Conservation (phyloP, 1,140 invertebrate genomes). For the Trachymyrmex septentrionalis region DNA sequence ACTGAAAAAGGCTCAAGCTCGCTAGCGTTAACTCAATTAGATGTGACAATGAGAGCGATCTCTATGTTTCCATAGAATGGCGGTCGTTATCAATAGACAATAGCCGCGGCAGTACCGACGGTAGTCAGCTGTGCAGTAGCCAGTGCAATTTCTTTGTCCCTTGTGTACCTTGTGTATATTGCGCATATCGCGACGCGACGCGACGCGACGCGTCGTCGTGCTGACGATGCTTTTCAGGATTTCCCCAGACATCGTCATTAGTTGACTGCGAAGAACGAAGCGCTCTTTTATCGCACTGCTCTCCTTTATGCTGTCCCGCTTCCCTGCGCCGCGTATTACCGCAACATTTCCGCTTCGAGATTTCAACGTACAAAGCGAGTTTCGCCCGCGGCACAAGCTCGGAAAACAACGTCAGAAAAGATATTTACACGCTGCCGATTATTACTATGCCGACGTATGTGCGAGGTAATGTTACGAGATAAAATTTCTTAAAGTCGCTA, state of each 20-base stretch:
- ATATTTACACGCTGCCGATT: slow-evolving; percentile 8
- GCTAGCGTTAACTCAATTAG: slow-evolving; percentile 72
- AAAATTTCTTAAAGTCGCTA: neutral
- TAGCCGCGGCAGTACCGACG: slow-evolving; percentile 10
- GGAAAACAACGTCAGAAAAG: neutral
- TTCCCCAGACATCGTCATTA: slow-evolving; percentile 23
- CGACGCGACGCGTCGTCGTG: slow-evolving; percentile 2
- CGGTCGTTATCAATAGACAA: slow-evolving; percentile 69
- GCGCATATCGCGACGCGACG: neutral
- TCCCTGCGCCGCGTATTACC: slow-evolving; percentile 15
- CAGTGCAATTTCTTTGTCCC: slow-evolving; percentile 64
- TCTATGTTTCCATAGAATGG: slow-evolving; percentile 38
- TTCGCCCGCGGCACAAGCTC: neutral
- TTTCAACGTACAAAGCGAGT: slow-evolving; percentile 6
- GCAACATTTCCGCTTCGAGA: slow-evolving; percentile 65
- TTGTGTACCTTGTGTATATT: slow-evolving; percentile 39
- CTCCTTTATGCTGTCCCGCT: slow-evolving; percentile 16
- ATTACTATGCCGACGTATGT: slow-evolving; percentile 2
- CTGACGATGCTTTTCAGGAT: slow-evolving; percentile 54
- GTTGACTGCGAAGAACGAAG: slow-evolving; percentile 14
- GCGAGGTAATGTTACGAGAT: neutral
- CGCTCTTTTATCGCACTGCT: slow-evolving; percentile 36
- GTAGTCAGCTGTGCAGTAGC: neutral
- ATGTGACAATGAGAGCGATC: slow-evolving; percentile 62
- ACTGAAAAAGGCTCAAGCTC: slow-evolving; percentile 11